A percentile compares a stretch with the other conserved stretches of the same genome.
These are phyloP conservation scores for Seira musarum DNA, from an alignment of 2,888 invertebrate species.

Conservation along the genomic window DNA sequence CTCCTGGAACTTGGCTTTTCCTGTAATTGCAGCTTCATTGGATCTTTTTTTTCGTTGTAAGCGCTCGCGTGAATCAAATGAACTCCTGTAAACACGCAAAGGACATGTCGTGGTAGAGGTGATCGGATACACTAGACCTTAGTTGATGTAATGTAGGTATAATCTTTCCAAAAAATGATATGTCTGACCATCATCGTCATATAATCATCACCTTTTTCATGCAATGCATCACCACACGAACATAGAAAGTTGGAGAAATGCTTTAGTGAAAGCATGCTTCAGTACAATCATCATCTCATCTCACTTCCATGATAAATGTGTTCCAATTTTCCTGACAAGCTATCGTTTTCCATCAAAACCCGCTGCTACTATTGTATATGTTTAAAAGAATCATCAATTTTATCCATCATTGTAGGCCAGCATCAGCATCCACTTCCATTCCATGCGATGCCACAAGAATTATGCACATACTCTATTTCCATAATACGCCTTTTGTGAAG, in stretches of 20 bases:
- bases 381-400: too few species aligned
- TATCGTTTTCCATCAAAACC: not conserved
- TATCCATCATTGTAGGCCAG: too few species aligned
- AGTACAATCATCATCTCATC: not conserved
- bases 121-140: not conserved
- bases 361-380: too few species aligned
- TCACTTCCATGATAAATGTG: not conserved
- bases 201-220: constrained; percentile 1
- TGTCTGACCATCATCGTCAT: not conserved
- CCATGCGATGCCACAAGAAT: too few species aligned
- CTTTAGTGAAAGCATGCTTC: constrained; percentile 1
- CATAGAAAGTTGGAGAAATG: not conserved
- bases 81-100: not conserved
- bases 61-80: not conserved
- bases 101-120: not conserved
- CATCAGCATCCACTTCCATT: too few species aligned
- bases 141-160: not conserved
- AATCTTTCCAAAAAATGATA: not conserved
- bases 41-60: not conserved
- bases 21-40: too few species aligned
- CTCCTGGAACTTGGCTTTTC: too few species aligned
- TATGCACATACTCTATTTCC: too few species aligned
- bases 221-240: not conserved
- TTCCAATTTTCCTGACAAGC: constrained; percentile 1
- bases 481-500: too few species aligned